Evolutionary conservation across 2,113 vertebrate species (phyloP), one percentile per base, ranked within the genome.

Genomic region (Psittacus erithacus): DNA sequence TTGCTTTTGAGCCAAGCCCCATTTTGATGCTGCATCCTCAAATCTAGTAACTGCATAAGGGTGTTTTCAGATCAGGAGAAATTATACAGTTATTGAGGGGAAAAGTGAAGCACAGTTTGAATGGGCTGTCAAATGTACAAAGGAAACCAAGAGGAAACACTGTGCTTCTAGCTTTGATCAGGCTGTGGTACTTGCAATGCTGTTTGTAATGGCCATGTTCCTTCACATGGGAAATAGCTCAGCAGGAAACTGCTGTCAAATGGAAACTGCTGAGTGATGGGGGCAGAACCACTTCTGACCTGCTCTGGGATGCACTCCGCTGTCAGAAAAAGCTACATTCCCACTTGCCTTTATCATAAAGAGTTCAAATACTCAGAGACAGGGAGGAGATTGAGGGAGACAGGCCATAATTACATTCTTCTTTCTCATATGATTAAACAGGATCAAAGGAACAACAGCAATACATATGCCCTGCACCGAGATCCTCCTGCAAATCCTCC

Each of bases 351-450:
- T 95, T 80, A 50, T 80, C 69, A 88, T 80, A 49, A 64, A 74
- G 57, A 38, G 55, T 11, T 95, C 43, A 83, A 55, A 75, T 86
- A 41, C 35, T 50, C 53, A 38, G 60, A 88, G 69, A 62, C 52
- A 63, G 83, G 82, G 81, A 90, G 80, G 65, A 95, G 90, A 91
- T 11, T 33, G 85, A 88, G 63, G 6, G 27, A 95, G 69, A 86
- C 86, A 93, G 64, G 92, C 60, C 47, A 15, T 86, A 93, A 96
- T 97, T 95, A 95, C 35, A 15, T 64, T 93, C 49, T 88, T 77
- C 67, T 93, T 93, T 92, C 88, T 81, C 17, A 0, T 83, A 35
- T 44, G 60, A 93, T 96, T 96, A 96, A 82, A 90, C 73, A 69
- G 17, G 90, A 96, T 93, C 92, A 95, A 86, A 92, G 76, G 77